Base-by-base conservation (phyloP, 2,888 invertebrate genomes). In the Euzophera pinguis region DNA sequence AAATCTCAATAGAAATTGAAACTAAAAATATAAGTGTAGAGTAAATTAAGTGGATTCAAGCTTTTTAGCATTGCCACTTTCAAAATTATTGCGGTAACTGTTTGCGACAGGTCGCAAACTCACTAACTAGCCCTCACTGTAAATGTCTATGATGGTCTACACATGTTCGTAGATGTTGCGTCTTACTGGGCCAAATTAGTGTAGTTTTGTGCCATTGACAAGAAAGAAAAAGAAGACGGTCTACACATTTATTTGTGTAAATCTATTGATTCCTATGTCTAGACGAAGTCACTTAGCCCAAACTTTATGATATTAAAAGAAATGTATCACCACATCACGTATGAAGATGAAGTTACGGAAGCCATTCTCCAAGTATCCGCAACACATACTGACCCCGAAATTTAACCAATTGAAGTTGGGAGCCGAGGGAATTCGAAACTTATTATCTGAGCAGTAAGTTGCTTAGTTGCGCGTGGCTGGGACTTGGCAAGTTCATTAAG, bases 401-500 rank as follows among this genome's bases (percentile, higher is more conserved):
- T 65, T 72, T 58, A 69, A 58, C 55, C 56, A 60, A 57, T 58
- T 62, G 59, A 50, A 55, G 53, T 53, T 48, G 32, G 32, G 32
- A 45, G 32, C 52, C 64, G 65, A 47, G 54, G 59, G 52, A 74
- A 62, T 69, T 62, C 50, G 47, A 59, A 68, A 64, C 74, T 69
- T 82, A 75, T 66, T 56, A 57, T 52, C 56, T 53, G 48, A 47
- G 54, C 29, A 29, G 51, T 71, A 78, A 72, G 77, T 62, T 63
- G 55, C 56, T 63, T 63, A 72, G 66, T 75, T 56, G 63, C 59
- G 59, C 59, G 71, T 51, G 57, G 62, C 58, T 61, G 65, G 56
- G 73, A 81, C 73, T 84, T 80, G 64, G 67, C 70, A 85, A 85
- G 74, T 87, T 86, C 82, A 86, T 86, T 84, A 86, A 80, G 83